Evolutionary conservation across 2,113 vertebrate species (phyloP).

Genomic region (Nibea coibor): DNA sequence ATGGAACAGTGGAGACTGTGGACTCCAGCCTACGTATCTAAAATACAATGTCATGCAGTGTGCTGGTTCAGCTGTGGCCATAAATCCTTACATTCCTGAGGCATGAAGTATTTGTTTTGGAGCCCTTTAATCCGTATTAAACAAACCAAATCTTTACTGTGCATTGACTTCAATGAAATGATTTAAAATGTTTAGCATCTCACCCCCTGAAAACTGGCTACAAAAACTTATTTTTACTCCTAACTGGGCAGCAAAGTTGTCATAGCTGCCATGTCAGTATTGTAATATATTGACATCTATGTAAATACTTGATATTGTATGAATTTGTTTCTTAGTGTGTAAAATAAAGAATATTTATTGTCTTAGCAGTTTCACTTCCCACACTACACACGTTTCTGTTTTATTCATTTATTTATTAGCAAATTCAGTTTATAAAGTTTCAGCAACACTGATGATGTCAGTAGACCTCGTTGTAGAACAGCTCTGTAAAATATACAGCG

Average conservation of each 20-base stretch:
- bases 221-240: neutral
- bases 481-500: neutral
- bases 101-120: neutral
- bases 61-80: slow-evolving; percentile 25
- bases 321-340: slow-evolving; percentile 32
- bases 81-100: slow-evolving; percentile 5
- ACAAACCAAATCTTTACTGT: neutral
- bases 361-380: neutral
- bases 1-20: slow-evolving; percentile 13
- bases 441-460: slow-evolving; percentile 18
- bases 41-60: neutral
- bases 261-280: slow-evolving; percentile 4
- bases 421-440: slow-evolving; percentile 5
- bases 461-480: neutral
- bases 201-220: neutral
- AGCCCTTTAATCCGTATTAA: neutral
- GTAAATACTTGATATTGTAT: slow-evolving; percentile 55
- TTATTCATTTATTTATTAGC: slow-evolving; percentile 29
- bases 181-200: neutral
- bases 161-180: neutral
- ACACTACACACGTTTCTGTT: neutral
- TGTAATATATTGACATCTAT: slow-evolving; percentile 24
- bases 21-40: slow-evolving; percentile 13
- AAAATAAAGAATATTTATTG: slow-evolving; percentile 73
- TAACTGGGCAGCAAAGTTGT: slow-evolving; percentile 3